A percentile compares a stretch with the other conserved stretches of the same genome.
Conservation (phyloP, 2,888 invertebrate genomes). For the Candidula unifasciata region DNA sequence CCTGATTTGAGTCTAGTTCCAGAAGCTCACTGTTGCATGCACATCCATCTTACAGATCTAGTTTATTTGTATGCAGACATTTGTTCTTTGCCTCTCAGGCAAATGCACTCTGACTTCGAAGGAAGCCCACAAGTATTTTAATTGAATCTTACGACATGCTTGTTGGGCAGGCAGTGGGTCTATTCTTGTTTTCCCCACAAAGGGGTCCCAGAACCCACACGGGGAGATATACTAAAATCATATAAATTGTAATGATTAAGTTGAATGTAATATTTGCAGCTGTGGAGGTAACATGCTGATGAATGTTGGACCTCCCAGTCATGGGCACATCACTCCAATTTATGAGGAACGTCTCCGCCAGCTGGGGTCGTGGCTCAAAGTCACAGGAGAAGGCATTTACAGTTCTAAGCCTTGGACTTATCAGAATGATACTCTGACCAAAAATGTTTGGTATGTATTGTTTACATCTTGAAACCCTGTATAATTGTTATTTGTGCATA, state of each 20-base stretch:
- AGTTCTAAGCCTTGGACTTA: slow-evolving; percentile 85
- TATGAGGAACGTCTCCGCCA: slow-evolving; percentile 89
- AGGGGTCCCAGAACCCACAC: too few species aligned
- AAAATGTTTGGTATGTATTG: slow-evolving; percentile 84
- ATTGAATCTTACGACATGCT: too few species aligned
- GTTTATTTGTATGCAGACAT: too few species aligned
- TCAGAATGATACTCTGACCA: slow-evolving; percentile 86
- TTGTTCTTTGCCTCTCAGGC: too few species aligned
- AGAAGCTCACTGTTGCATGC: too few species aligned
- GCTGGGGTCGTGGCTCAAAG: slow-evolving; percentile 88
- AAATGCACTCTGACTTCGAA: too few species aligned
- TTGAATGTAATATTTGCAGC: slow-evolving; percentile 58
- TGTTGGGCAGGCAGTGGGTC: too few species aligned
- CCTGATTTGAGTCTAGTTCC: too few species aligned
- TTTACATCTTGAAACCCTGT: not conserved
- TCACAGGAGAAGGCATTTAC: slow-evolving; percentile 93
- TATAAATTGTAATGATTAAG: not conserved
- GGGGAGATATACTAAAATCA: too few species aligned
- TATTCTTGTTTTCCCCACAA: too few species aligned
- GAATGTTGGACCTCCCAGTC: slow-evolving; percentile 92
- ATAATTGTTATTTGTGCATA: not conserved
- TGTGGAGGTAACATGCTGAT: slow-evolving; percentile 85
- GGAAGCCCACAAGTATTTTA: too few species aligned
- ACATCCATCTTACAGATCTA: too few species aligned
- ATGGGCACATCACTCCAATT: slow-evolving; percentile 89